Evolutionary conservation across 1,140 invertebrate species (phyloP).

Genomic region (Monomorium pharaonis): DNA sequence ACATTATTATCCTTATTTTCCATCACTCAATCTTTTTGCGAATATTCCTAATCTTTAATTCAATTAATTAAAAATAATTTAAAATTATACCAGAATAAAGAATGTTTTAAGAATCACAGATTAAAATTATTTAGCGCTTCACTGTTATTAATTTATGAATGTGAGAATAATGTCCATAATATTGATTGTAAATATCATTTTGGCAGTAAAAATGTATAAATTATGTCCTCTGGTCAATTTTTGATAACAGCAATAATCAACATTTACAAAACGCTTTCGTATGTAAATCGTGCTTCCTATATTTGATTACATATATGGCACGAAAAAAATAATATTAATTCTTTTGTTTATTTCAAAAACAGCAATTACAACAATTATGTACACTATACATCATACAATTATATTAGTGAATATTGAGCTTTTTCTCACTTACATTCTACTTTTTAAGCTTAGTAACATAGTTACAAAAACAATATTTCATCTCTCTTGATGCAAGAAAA

Average conservation of each 20-base stretch:
- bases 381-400: neutral
- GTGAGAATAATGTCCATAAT: constrained; percentile 1
- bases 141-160: constrained; percentile 11
- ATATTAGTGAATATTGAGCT: neutral
- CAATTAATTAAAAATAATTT: neutral
- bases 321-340: constrained; percentile 3
- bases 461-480: constrained; percentile 18
- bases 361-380: constrained; percentile 21
- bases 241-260: constrained; percentile 4
- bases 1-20: neutral
- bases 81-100: neutral
- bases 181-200: constrained; percentile 3
- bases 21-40: neutral
- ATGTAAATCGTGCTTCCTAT: neutral
- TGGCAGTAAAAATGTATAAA: constrained; percentile 46
- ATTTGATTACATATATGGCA: neutral
- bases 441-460: neutral
- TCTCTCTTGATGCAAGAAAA: neutral
- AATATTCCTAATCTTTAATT: neutral
- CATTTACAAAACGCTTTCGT: neutral
- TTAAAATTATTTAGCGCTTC: neutral
- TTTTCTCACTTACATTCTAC: neutral
- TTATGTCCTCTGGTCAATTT: neutral
- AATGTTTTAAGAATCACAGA: neutral
- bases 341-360: constrained; percentile 33